Evolutionary conservation across 1,140 invertebrate species (phyloP).

Genomic region (Brachionus sp.): DNA sequence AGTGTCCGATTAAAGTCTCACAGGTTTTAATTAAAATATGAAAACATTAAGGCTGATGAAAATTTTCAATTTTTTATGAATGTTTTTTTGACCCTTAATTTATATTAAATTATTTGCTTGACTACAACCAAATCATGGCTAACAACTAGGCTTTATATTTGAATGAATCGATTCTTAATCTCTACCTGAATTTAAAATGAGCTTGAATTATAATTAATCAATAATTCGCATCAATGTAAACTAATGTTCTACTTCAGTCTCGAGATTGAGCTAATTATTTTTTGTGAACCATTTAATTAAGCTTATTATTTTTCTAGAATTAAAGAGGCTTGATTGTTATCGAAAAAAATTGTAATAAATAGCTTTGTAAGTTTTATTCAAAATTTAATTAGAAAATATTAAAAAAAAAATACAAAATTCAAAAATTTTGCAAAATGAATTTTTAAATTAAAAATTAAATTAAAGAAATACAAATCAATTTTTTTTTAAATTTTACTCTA

Average conservation of each 20-base stretch:
- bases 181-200: conserved; percentile 27
- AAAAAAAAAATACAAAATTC: too few species aligned
- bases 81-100: conserved; percentile 25
- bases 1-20: background rate
- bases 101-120: conserved; percentile 18
- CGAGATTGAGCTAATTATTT: background rate
- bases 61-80: background rate
- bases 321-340: background rate
- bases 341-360: background rate
- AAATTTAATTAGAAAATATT: too few species aligned
- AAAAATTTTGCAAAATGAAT: too few species aligned
- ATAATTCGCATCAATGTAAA: background rate
- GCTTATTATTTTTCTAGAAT: background rate
- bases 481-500: too few species aligned
- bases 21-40: background rate
- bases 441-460: too few species aligned
- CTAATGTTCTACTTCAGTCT: conserved; percentile 12
- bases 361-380: too few species aligned
- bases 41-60: background rate
- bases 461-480: too few species aligned
- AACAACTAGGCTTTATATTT: background rate
- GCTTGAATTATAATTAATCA: conserved; percentile 39
- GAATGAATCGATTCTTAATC: background rate
- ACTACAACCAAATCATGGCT: conserved; percentile 32
- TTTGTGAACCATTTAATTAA: background rate